A percentile compares a stretch with the other conserved stretches of the same genome.
Evolutionary conservation across 2,888 invertebrate species (phyloP).

Genomic region (Eledona agricola): DNA sequence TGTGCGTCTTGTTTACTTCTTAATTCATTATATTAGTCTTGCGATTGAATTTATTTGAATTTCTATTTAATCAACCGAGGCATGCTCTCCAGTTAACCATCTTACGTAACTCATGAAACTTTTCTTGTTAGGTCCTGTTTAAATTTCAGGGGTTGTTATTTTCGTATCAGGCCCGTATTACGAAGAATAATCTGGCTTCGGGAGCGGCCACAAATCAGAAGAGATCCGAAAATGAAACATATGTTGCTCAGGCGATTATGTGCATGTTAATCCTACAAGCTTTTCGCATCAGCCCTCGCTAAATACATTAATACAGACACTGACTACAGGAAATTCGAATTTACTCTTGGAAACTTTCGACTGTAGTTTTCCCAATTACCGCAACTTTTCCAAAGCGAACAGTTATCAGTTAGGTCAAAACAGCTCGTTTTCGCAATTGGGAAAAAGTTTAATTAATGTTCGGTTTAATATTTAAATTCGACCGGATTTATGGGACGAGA

Average conservation of each 20-base stretch:
- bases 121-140: no score
- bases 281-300: conserved; percentile 20
- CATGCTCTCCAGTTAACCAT: no score
- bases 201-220: conserved; percentile 13
- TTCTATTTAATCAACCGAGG: no score
- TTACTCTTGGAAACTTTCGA: conserved; percentile 21
- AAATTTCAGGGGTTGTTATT: no score
- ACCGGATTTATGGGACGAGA: conserved; percentile 22
- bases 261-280: conserved; percentile 22
- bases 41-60: no score
- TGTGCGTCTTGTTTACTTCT: no score
- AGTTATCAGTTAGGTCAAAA: conserved; percentile 24
- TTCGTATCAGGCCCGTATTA: conserved; percentile 6
- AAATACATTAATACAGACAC: conserved; percentile 21
- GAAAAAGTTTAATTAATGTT: conserved; percentile 18
- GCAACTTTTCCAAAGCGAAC: conserved; percentile 16
- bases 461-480: conserved; percentile 19
- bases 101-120: no score
- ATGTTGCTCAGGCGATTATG: conserved; percentile 19
- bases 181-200: conserved; percentile 14
- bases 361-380: conserved; percentile 20
- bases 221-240: conserved; percentile 25
- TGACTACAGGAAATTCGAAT: conserved; percentile 24
- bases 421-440: conserved; percentile 13
- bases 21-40: no score